Evolutionary conservation across 2,888 invertebrate genomes (phyloP).

Genomic region (Drosophila pseudotalamancana): DNA sequence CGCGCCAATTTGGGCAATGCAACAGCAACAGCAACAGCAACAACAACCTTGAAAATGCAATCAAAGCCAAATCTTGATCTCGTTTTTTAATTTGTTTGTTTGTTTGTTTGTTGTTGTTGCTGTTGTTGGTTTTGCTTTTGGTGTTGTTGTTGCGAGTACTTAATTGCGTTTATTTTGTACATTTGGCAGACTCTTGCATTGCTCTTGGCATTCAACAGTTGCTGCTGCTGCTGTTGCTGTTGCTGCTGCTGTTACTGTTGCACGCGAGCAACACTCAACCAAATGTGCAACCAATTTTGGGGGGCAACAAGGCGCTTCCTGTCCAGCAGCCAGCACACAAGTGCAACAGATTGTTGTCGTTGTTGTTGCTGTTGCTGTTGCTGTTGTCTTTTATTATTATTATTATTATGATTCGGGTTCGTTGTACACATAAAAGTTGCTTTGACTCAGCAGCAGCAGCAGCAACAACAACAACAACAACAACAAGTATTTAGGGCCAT

Average conservation of each 20-base stretch:
- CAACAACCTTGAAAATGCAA: conserved; percentile 76
- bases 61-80: conserved; percentile 78
- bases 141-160: conserved; percentile 42
- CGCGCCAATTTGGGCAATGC: conserved; percentile 73
- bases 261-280: conserved; percentile 65
- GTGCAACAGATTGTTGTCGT: conserved; percentile 28
- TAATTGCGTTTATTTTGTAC: conserved; percentile 65
- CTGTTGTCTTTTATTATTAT: conserved; percentile 51
- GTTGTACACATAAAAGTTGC: conserved; percentile 70
- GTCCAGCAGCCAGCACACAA: conserved; percentile 53
- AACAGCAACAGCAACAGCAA: conserved; percentile 50
- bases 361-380: conserved; percentile 36
- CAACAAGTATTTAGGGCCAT: conserved; percentile 51
- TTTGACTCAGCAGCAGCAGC: conserved; percentile 44
- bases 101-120: conserved; percentile 26
- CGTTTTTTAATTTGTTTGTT: conserved; percentile 39
- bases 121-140: conserved; percentile 1
- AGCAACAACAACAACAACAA: conserved; percentile 34
- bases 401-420: conserved; percentile 59
- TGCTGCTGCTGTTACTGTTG: conserved; percentile 42
- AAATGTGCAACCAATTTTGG: conserved; percentile 74
- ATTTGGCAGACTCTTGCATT: conserved; percentile 36
- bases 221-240: conserved; percentile 31
- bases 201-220: conserved; percentile 73
- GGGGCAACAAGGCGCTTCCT: conserved; percentile 57